Base-by-base conservation (phyloP, 2,888 invertebrate species). In the Graphium colonna region DNA sequence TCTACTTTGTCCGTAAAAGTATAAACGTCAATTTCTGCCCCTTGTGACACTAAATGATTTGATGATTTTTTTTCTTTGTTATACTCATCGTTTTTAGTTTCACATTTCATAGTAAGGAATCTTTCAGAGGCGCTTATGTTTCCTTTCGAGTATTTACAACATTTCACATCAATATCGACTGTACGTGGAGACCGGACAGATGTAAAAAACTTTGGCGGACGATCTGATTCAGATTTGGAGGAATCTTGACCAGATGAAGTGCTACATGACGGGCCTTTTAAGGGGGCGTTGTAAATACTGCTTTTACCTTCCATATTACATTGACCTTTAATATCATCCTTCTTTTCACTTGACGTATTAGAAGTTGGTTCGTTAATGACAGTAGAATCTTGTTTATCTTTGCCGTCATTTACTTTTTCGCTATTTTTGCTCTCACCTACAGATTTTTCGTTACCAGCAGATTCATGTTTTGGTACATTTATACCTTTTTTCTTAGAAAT, bases 1-100 rank as follows among this genome's bases (percentile, higher is more conserved):
- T 89, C 89, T 0, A 85, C 87, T 61, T 89, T 89, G 66, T 89
- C 89, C 2, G 89, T 82, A 63, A 89, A 89, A 7, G 89, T 88
- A 61, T 89, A 89, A 13, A 89, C 89, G 58, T 89, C 89, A 52
- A 87, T 80, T 36, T 89, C 89, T 10, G 89, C 74, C 8, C 82
- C 89, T 67, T 85, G 87, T 45, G 83, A 77, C 31, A 86, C 72
- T 44, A 86, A 68, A 52, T 79, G 72, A 61, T 81, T 86, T 5
- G 73, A 63, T 41, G 68, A 40, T 67, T 56, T 68, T 70, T 80
- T 88, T n/a, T 81, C 79, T 62, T 82, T 82, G 55, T 57, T 64
- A 33, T 26, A 68, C 12, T 85, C 89, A 50, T 82, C 82, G 15
- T 62, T 57, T 68, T 84, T 87, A 1, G 77, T 69, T 67, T 87